phyloP scores from a whole-genome alignment of 2,113 vertebrate genomes.

The Odontophorus gujanensis region DNA sequence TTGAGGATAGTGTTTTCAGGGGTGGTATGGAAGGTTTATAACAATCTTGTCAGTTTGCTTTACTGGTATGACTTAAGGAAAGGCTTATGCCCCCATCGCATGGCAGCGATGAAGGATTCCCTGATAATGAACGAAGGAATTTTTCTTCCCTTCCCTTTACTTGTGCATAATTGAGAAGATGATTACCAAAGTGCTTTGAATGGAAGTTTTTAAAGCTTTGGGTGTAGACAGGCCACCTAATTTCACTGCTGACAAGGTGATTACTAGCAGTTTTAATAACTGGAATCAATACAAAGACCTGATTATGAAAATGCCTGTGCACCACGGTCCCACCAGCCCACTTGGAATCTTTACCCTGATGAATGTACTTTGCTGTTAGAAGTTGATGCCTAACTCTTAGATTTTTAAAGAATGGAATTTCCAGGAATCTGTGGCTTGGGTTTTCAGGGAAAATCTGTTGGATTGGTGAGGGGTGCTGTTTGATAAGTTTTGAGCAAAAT shows the following conservation, averaged over 20 bases:
- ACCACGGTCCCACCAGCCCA: background rate
- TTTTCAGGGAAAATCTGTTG: background rate
- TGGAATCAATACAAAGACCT: background rate
- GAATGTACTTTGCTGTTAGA: background rate
- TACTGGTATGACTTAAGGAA: background rate
- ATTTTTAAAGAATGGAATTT: background rate
- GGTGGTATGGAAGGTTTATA: background rate
- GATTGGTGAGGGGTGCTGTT: background rate
- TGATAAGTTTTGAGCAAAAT: background rate
- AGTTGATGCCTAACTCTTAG: background rate
- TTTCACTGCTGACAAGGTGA: too few species aligned
- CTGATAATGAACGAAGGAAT: rapidly evolving
- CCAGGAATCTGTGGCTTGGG: background rate
- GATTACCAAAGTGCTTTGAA: background rate
- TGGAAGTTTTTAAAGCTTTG: background rate
- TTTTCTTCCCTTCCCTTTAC: background rate
- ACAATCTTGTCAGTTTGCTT: background rate
- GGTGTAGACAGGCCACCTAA: background rate
- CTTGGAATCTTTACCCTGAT: background rate
- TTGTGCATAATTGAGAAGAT: rapidly evolving
- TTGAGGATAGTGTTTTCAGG: background rate
- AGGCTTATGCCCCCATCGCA: background rate
- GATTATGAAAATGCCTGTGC: background rate
- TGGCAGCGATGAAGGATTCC: background rate
- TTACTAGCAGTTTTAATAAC: background rate